Evolutionary conservation across 92 coral and sea anemone genomes (phyloP).

Genomic region (Palythoa grandis): DNA sequence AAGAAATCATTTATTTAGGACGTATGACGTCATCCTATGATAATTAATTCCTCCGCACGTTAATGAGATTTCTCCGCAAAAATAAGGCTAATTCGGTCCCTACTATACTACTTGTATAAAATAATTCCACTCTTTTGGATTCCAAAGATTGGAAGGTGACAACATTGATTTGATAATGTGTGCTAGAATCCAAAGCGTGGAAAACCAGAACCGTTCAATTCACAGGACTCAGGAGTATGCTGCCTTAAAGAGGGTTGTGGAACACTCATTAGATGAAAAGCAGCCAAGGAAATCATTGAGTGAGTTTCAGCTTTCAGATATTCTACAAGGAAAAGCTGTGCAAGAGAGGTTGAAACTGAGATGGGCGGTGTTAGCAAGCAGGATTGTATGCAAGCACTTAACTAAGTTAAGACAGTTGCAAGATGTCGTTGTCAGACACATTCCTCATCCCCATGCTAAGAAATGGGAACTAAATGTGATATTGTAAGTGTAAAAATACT

Average conservation of each 20-base stretch:
- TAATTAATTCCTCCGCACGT: too few species aligned
- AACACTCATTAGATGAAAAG: constrained; percentile 16
- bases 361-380: constrained; percentile 5
- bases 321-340: constrained; percentile 2
- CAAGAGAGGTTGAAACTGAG: constrained; percentile 12
- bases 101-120: not conserved
- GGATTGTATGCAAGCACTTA: not conserved
- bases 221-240: constrained; percentile 55
- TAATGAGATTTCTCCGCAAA: too few species aligned
- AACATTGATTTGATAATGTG: constrained; percentile 32
- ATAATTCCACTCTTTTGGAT: not conserved
- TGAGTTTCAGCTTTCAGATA: constrained; percentile 11
- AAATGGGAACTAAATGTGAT: constrained; percentile 53
- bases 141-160: constrained; percentile 36
- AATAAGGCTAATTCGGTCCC: too few species aligned
- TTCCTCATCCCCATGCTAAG: not conserved
- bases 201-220: constrained; percentile 20
- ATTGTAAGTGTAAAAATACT: constrained; percentile 48
- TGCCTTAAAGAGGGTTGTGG: constrained; percentile 29
- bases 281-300: not conserved
- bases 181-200: constrained; percentile 37
- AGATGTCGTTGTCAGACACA: not conserved
- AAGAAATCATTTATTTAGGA: too few species aligned
- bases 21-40: too few species aligned
- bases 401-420: not conserved